Percentiles rank a stretch among this genome's conserved stretches.
phyloP scores from a whole-genome alignment of 2,888 invertebrate species.

The Mechanitis mazaeus region DNA sequence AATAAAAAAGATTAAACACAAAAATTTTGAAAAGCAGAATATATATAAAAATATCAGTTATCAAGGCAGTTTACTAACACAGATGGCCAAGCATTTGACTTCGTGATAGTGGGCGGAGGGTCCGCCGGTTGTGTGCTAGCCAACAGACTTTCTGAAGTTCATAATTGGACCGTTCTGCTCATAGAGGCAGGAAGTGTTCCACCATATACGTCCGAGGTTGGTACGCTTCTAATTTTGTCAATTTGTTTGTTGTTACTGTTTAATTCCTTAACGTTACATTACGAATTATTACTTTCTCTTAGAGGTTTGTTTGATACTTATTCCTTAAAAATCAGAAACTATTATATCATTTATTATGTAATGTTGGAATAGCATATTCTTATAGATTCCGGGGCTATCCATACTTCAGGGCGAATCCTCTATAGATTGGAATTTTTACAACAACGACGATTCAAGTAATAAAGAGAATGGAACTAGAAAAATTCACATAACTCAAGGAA shows the following conservation, averaged over 20 bases:
- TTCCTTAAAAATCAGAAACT: not conserved
- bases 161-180: constrained; percentile 79
- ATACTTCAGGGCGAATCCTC: constrained; percentile 35
- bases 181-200: constrained; percentile 80
- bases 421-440: constrained; percentile 46
- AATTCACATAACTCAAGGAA: constrained; percentile 74
- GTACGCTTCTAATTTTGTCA: constrained; percentile 11
- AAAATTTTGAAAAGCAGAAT: no score
- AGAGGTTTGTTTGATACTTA: not conserved
- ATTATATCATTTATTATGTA: not conserved
- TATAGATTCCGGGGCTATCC: constrained; percentile 49
- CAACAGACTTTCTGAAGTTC: constrained; percentile 80
- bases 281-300: not conserved
- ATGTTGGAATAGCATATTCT: constrained; percentile 15
- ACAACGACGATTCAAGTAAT: constrained; percentile 43
- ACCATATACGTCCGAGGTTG: constrained; percentile 38
- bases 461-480: constrained; percentile 41
- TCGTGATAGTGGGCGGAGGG: constrained; percentile 56
- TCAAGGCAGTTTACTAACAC: constrained; percentile 13
- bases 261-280: no score
- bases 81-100: constrained; percentile 52
- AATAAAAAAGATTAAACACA: no score
- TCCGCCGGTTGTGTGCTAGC: constrained; percentile 83
- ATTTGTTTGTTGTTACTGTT: not conserved
- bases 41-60: no score